phyloP scores from a whole-genome alignment of 2,113 vertebrate genomes.

The Tiliqua scincoides region DNA sequence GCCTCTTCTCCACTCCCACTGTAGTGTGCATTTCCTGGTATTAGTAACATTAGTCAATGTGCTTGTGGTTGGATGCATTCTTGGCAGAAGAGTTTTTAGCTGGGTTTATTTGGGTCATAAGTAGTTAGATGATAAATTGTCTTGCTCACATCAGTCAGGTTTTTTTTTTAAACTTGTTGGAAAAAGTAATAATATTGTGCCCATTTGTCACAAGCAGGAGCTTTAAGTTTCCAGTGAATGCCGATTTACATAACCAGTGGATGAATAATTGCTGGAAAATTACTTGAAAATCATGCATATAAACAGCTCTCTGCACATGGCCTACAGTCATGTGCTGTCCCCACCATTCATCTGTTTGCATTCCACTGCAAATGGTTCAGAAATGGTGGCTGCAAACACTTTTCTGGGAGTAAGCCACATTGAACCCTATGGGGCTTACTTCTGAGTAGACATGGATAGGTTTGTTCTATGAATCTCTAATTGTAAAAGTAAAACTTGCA shows the following conservation, averaged over 20 bases:
- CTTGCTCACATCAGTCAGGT: neutral
- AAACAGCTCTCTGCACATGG: neutral
- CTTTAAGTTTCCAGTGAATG: neutral
- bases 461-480: too few relatives aligned
- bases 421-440: too few relatives aligned
- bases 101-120: neutral
- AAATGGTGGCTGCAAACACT: too few relatives aligned
- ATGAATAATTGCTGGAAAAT: neutral
- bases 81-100: neutral
- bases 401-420: too few relatives aligned
- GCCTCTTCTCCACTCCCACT: neutral
- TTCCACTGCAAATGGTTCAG: too few relatives aligned
- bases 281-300: neutral
- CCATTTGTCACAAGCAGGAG: neutral
- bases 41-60: slow-evolving; percentile 4
- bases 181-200: slow-evolving; percentile 3
- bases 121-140: neutral
- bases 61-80: slow-evolving; percentile 7
- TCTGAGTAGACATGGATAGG: too few relatives aligned
- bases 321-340: neutral
- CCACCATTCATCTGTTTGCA: too few relatives aligned
- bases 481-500: too few relatives aligned
- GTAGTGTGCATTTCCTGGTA: neutral
- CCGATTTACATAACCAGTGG: neutral
- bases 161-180: neutral